These are phyloP conservation scores for Ptilorrhoa leucosticta DNA, from an alignment of 2,113 vertebrate genomes.

Conservation along the genomic window DNA sequence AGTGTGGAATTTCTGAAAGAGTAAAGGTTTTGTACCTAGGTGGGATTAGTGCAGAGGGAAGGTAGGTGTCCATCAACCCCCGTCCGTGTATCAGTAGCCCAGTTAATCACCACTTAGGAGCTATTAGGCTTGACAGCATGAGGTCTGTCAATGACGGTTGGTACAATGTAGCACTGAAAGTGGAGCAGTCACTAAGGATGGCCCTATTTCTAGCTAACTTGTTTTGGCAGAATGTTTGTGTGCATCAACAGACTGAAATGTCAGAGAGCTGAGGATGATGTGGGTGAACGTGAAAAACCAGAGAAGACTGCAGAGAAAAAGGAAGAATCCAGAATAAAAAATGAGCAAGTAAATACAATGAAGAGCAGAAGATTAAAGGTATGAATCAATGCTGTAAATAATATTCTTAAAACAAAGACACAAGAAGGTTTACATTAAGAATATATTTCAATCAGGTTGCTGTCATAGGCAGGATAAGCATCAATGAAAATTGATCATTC, in stretches of 20 bases:
- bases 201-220: conserved; percentile 34
- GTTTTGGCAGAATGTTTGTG: conserved; percentile 28
- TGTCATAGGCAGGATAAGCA: neutral
- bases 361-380: neutral
- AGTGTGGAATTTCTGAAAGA: neutral
- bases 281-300: conserved; percentile 15
- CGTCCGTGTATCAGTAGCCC: neutral
- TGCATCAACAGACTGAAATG: conserved; percentile 48
- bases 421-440: neutral
- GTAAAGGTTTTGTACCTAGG: neutral
- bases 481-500: neutral
- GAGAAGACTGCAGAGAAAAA: neutral
- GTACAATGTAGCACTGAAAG: conserved; percentile 16
- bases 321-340: neutral
- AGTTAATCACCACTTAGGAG: neutral
- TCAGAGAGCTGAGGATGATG: conserved; percentile 27
- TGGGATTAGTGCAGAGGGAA: neutral
- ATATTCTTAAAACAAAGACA: neutral
- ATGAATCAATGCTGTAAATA: neutral
- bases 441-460: neutral
- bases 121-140: neutral
- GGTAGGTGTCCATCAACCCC: neutral
- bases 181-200: conserved; percentile 34
- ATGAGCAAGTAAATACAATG: neutral
- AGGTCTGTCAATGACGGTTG: conserved; percentile 15